Percentiles rank a stretch among this genome's conserved stretches.
Conservation (phyloP, 2,797 vertebrate species). For the Coreius guichenoti region DNA sequence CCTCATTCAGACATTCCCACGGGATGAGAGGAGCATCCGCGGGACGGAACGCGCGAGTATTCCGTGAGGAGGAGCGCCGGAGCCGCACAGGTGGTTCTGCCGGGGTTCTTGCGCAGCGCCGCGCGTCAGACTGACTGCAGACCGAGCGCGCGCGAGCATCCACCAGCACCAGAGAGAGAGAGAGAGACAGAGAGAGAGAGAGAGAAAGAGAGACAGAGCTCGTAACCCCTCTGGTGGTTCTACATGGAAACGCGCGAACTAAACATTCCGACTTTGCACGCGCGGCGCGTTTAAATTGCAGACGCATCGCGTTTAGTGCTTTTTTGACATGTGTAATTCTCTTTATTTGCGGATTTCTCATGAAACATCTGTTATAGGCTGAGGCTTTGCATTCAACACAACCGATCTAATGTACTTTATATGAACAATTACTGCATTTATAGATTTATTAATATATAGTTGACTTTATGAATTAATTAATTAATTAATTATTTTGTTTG, state of each 20-base stretch:
- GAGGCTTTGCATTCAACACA: no score
- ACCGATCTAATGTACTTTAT: no score
- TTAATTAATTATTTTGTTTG: no score
- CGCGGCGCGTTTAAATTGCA: no score
- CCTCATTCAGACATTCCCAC: constrained; percentile 70
- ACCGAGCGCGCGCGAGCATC: neutral
- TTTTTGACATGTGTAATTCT: no score
- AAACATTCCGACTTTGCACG: no score
- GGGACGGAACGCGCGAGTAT: neutral
- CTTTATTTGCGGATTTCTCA: no score
- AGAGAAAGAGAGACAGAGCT: neutral
- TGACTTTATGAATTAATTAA: no score
- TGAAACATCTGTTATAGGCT: no score
- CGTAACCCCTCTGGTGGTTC: constrained; percentile 50
- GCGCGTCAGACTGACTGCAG: constrained; percentile 30
- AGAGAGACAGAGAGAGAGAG: neutral
- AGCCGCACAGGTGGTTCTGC: constrained; percentile 24
- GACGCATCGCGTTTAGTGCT: neutral
- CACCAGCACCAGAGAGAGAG: neutral
- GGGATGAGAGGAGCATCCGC: constrained; percentile 51
- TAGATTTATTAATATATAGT: no score
- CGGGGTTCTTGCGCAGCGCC: constrained; percentile 17
- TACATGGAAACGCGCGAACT: neutral
- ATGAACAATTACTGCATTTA: no score
- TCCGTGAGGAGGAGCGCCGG: constrained; percentile 49